Evolutionary conservation across 2,113 vertebrate genomes (phyloP), one percentile per base, ranked within the genome.

Genomic region (Apteryx owenii): DNA sequence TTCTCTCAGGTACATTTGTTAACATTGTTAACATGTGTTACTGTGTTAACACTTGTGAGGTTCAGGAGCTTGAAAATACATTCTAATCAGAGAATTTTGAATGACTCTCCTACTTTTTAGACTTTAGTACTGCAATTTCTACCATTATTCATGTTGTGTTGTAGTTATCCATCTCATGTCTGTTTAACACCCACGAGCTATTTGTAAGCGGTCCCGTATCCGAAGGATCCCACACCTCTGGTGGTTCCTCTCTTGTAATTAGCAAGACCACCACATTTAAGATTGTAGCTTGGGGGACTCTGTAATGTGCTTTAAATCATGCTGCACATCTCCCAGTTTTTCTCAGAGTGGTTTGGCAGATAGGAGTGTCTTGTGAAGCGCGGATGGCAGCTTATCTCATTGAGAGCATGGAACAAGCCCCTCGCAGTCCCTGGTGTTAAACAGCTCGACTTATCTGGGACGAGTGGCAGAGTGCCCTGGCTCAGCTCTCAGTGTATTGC

Each of bases 351-450:
- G 66, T 93, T 88, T 90, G 98, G 93, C 96, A 95, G 95, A 61
- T n/a, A 48, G 72, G 91, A 90, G 97, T 98, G 97, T 97, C 88
- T 50, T 23, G 70, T 93, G 96, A 98, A 95, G 98, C 90, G 96
- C 54, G 81, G 97, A 98, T 85, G 93, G 97, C 96, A 91, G 96
- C 89, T 98, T 98, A 98, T 98, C 98, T 97, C 61, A 46, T 60
- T 56, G 95, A 95, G 97, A 97, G 95, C 95, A 96, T 44, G 95
- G 97, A 97, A 98, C 97, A 96, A 97, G 97, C 93, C 90, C 97
- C 95, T 97, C 71, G 75, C 98, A 95, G 98, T 71, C 88, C 91
- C 81, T 95, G 97, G 97, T 97, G 97, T 85, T 97, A 97, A 97
- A 97, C 97, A 96, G 89, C 97, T 96, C 92, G 50, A 72, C 95